These are phyloP conservation scores for Montifringilla adamsi DNA, from an alignment of 2,113 vertebrate species.

Conservation along the genomic window DNA sequence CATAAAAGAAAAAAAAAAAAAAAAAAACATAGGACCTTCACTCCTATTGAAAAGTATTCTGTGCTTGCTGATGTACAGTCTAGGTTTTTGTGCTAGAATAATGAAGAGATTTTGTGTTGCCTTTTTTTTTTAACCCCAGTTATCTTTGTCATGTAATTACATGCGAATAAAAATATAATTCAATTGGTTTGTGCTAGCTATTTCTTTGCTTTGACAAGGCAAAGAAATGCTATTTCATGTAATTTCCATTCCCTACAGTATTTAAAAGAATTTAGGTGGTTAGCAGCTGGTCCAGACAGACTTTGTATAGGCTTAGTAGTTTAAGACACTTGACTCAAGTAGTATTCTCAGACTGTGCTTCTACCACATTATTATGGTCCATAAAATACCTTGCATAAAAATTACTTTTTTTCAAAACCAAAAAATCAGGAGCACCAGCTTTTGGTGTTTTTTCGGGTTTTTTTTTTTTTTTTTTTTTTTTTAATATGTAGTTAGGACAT, in stretches of 20 bases:
- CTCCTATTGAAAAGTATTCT: background rate
- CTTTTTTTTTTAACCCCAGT: fast-evolving
- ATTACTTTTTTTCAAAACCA: background rate
- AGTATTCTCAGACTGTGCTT: background rate
- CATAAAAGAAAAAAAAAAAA: background rate
- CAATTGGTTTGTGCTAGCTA: background rate
- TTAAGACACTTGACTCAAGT: background rate
- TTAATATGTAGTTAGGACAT: background rate
- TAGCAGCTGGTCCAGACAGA: background rate
- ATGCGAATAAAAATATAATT: background rate
- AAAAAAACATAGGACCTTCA: background rate
- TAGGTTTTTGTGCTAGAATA: background rate
- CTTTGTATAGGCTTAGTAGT: background rate
- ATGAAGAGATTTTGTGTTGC: background rate
- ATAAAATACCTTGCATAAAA: background rate
- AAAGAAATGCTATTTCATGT: background rate
- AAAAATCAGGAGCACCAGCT: fast-evolving
- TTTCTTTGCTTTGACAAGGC: background rate
- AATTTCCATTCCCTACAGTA: background rate
- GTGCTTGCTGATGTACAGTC: background rate
- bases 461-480: background rate
- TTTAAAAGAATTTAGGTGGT: background rate
- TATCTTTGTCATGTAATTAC: background rate
- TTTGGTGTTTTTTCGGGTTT: background rate
- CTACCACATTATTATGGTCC: background rate